Percentiles rank a stretch among this genome's conserved stretches.
These are phyloP conservation scores for Trididemnum nubilum DNA, from an alignment of 23 tunicate species.

Conservation along the genomic window DNA sequence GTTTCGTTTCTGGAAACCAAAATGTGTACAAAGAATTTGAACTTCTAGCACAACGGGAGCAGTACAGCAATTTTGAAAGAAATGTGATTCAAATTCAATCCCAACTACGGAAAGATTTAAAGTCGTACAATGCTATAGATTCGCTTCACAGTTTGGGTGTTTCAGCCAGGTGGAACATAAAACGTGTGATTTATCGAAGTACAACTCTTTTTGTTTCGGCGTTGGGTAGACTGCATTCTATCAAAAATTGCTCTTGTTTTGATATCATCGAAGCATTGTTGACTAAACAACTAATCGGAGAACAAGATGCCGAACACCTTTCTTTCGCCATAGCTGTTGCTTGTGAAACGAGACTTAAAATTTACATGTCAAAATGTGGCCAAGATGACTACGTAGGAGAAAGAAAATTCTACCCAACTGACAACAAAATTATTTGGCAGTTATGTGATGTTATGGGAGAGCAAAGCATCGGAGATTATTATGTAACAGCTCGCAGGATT, in stretches of 20 bases:
- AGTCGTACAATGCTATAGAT: background rate
- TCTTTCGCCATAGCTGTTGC: constrained; percentile 26
- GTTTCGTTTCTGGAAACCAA: constrained; percentile 24
- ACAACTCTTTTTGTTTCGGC: constrained; percentile 23
- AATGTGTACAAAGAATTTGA: constrained; percentile 7
- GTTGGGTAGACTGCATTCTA: background rate
- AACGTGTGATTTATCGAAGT: constrained; percentile 31
- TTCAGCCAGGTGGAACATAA: background rate
- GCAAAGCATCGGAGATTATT: constrained; percentile 20
- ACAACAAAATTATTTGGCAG: background rate
- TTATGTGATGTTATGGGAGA: constrained; percentile 6
- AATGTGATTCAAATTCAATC: background rate
- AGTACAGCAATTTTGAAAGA: background rate
- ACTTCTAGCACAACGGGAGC: background rate
- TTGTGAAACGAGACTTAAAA: constrained; percentile 23
- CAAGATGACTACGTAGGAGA: constrained; percentile 23
- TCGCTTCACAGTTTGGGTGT: too few species aligned
- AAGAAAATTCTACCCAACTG: background rate
- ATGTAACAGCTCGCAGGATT: background rate
- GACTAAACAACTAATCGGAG: background rate
- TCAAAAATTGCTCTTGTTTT: constrained; percentile 6
- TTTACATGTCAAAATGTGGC: constrained; percentile 19
- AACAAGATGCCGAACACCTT: background rate
- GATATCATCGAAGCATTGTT: background rate
- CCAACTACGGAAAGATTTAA: background rate